These are phyloP conservation scores for Plutella xylostella DNA, from an alignment of 2,888 invertebrate species.

Conservation along the genomic window DNA sequence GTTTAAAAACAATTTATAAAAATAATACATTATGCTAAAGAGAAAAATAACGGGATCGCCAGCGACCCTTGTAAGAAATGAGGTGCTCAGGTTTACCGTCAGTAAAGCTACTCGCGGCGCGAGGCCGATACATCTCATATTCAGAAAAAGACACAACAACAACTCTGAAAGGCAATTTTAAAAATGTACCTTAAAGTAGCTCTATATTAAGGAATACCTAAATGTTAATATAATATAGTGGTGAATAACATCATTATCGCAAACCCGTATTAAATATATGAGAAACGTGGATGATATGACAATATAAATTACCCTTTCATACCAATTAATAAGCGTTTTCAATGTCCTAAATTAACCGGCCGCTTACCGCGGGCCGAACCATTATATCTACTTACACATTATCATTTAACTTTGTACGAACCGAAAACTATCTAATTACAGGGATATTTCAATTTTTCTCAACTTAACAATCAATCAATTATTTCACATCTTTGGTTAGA, in stretches of 20 bases:
- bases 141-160: conserved; percentile 60
- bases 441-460: conserved; percentile 50
- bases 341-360: conserved; percentile 66
- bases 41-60: conserved; percentile 61
- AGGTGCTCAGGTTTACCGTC: conserved; percentile 56
- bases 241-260: conserved; percentile 70
- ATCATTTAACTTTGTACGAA: conserved; percentile 48
- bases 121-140: conserved; percentile 59
- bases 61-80: conserved; percentile 61
- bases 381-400: conserved; percentile 63
- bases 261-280: conserved; percentile 71
- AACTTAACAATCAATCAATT: conserved; percentile 45
- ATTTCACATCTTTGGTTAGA: conserved; percentile 64
- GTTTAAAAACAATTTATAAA: conserved; percentile 46
- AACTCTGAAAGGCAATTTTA: conserved; percentile 63
- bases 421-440: conserved; percentile 64
- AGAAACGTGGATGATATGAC: conserved; percentile 71
- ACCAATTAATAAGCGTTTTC: conserved; percentile 72
- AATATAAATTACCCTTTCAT: conserved; percentile 72
- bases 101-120: conserved; percentile 48
- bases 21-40: conserved; percentile 57
- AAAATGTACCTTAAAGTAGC: conserved; percentile 64
- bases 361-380: conserved; percentile 50
- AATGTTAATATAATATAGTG: conserved; percentile 59
- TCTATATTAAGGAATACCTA: conserved; percentile 61